Percentiles rank a stretch among this genome's conserved stretches.
Evolutionary conservation across 2,888 invertebrate genomes (phyloP).

Genomic region (Tachystola acroxantha): DNA sequence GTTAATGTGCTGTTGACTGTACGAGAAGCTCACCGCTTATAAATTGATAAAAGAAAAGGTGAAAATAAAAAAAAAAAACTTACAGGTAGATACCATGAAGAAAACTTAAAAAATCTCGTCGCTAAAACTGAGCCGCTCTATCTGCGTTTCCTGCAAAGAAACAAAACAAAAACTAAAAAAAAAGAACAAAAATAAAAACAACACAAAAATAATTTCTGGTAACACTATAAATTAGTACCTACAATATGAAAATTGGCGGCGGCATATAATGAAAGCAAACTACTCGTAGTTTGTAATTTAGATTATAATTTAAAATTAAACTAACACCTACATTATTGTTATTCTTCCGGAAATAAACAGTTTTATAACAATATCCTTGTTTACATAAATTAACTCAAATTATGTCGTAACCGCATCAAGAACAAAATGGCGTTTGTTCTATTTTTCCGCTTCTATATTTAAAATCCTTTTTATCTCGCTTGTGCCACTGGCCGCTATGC

Average conservation of each 20-base stretch:
- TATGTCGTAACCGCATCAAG: constrained; percentile 3
- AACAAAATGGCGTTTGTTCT: constrained; percentile 4
- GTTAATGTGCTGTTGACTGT: too few species aligned
- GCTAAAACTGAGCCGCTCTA: constrained; percentile 41
- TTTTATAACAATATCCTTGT: too few species aligned
- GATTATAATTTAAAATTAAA: too few species aligned
- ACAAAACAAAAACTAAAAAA: constrained; percentile 39
- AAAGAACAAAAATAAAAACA: constrained; percentile 35
- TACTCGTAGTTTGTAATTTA: too few species aligned
- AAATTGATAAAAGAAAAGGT: constrained; percentile 19
- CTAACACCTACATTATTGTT: too few species aligned
- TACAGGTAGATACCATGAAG: constrained; percentile 78
- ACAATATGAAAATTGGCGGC: too few species aligned
- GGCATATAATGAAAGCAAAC: too few species aligned
- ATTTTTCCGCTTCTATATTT: constrained; percentile 46
- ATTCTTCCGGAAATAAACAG: too few species aligned
- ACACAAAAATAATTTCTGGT: constrained; percentile 13
- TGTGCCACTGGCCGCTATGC: constrained; percentile 18
- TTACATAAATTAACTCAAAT: too few species aligned
- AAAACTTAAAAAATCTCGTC: constrained; percentile 53
- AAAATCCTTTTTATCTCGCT: constrained; percentile 52
- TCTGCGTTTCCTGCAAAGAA: constrained; percentile 58
- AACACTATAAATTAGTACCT: too few species aligned
- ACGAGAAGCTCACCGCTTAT: too few species aligned
- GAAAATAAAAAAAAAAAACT: constrained; percentile 55